These are phyloP conservation scores for Anarhynchus alexandrinus DNA, from an alignment of 2,113 vertebrate genomes.

Conservation along the genomic window DNA sequence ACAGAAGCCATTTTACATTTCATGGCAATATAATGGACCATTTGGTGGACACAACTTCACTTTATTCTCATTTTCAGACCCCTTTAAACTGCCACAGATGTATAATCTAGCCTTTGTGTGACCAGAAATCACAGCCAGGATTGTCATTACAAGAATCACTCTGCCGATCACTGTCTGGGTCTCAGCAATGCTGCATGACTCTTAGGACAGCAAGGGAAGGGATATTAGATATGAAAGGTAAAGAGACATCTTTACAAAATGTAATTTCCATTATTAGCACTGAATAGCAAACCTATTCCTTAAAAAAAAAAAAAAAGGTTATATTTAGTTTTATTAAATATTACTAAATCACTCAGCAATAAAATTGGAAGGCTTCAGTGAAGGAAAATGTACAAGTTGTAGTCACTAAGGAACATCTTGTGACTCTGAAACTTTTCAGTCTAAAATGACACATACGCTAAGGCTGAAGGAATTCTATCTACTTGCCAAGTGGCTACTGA, in stretches of 20 bases:
- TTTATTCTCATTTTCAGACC: not conserved
- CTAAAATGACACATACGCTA: not conserved
- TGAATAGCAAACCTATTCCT: not conserved
- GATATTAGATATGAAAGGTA: not conserved
- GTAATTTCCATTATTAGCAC: not conserved
- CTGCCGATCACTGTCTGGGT: not conserved
- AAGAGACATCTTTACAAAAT: not conserved
- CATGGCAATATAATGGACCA: not conserved
- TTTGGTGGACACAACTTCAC: not conserved
- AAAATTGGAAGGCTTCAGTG: not conserved
- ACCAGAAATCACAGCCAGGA: not conserved
- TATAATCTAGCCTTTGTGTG: not conserved
- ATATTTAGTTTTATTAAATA: not conserved
- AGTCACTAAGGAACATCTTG: not conserved
- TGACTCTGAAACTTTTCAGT: not conserved
- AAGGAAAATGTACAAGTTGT: not conserved
- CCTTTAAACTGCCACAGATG: not conserved
- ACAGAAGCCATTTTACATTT: not conserved
- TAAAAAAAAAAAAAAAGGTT: not conserved
- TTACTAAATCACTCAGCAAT: not conserved
- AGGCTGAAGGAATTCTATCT: not conserved
- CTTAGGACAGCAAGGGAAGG: not conserved
- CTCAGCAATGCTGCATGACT: not conserved
- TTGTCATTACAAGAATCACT: not conserved
- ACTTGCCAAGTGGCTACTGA: not conserved